These are phyloP conservation scores for Delia radicum DNA, from an alignment of 1,140 invertebrate genomes.

Conservation along the genomic window DNA sequence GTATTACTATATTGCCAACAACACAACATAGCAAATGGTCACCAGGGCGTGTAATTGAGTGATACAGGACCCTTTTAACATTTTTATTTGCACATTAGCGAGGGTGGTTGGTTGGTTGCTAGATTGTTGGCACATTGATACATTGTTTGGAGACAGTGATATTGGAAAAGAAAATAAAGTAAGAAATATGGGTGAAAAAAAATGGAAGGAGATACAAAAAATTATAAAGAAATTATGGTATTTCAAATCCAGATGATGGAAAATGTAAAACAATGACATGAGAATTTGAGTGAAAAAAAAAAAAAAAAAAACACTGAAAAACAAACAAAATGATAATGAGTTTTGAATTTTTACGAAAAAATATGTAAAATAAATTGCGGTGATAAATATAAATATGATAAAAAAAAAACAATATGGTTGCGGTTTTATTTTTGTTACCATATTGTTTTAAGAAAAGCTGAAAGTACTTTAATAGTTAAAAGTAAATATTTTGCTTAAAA, in stretches of 20 bases:
- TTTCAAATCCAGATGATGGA: not conserved
- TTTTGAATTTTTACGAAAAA: not conserved
- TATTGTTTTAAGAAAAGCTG: too few relatives aligned
- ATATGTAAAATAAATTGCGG: not conserved
- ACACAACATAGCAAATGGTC: slow-evolving; percentile 44
- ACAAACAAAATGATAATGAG: too few relatives aligned
- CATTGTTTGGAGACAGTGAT: too few relatives aligned
- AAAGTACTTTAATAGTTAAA: too few relatives aligned
- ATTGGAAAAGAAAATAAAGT: not conserved
- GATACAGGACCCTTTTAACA: slow-evolving; percentile 56
- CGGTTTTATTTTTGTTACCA: too few relatives aligned
- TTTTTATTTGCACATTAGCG: slow-evolving; percentile 56
- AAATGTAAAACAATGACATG: not conserved
- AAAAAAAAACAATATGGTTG: not conserved
- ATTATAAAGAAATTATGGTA: not conserved
- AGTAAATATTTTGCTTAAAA: too few relatives aligned
- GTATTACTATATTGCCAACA: not conserved
- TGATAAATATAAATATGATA: not conserved
- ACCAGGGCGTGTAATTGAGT: slow-evolving; percentile 56
- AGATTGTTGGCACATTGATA: slow-evolving; percentile 3
- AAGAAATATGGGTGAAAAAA: not conserved
- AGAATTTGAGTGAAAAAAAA: too few relatives aligned
- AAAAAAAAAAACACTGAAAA: not conserved
- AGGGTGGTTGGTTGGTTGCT: slow-evolving; percentile 39
- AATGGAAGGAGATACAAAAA: not conserved